Percentiles rank a stretch among this genome's conserved stretches.
Evolutionary conservation across 2,888 invertebrate species (phyloP).

Genomic region (Acronicta aceris): DNA sequence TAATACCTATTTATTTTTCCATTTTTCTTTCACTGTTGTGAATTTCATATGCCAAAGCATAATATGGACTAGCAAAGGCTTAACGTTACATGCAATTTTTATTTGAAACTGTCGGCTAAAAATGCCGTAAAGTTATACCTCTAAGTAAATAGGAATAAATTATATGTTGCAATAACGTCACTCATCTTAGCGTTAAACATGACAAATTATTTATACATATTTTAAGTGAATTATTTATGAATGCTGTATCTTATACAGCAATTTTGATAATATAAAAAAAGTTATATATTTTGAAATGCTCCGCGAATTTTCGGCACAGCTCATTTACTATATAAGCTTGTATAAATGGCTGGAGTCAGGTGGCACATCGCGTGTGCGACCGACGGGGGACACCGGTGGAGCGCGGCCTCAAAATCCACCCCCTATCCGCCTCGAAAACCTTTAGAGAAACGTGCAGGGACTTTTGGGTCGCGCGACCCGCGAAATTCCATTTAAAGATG

Average conservation of each 20-base stretch:
- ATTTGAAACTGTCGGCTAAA: neutral
- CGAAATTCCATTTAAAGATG: constrained; percentile 89
- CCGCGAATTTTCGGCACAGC: constrained; percentile 43
- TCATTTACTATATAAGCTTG: constrained; percentile 58
- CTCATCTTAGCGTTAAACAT: too few relatives aligned
- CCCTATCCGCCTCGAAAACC: constrained; percentile 66
- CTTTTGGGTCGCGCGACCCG: constrained; percentile 79
- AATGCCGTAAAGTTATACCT: constrained; percentile 13
- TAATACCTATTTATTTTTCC: neutral
- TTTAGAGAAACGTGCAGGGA: constrained; percentile 73
- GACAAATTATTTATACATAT: too few relatives aligned
- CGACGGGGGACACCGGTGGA: constrained; percentile 69
- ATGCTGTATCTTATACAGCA: neutral
- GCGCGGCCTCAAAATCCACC: constrained; percentile 71
- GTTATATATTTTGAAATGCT: constrained; percentile 31
- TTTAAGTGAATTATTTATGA: neutral
- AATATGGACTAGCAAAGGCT: neutral
- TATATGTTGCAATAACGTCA: too few relatives aligned
- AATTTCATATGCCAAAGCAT: neutral
- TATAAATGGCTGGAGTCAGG: constrained; percentile 72
- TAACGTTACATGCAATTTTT: constrained; percentile 8
- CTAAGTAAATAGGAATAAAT: too few relatives aligned
- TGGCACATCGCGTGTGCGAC: constrained; percentile 76
- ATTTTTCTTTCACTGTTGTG: constrained; percentile 1
- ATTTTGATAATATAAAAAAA: constrained; percentile 7